A percentile compares a stretch with the other conserved stretches of the same genome.
These are phyloP conservation scores for Edolisoma coerulescens DNA, from an alignment of 2,113 vertebrate species.

Conservation along the genomic window DNA sequence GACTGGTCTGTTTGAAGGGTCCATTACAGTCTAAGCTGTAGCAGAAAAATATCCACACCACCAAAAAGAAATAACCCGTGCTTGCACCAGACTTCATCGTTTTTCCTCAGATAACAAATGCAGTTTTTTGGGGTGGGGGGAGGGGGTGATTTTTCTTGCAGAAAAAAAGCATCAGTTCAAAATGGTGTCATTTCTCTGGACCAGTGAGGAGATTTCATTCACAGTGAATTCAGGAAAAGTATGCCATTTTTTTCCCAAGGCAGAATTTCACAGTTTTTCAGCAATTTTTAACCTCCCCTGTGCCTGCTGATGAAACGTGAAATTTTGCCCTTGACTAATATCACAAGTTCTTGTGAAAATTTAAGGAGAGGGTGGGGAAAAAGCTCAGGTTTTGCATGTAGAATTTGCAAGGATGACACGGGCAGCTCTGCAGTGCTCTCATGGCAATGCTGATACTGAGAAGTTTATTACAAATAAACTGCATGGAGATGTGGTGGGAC, in stretches of 20 bases:
- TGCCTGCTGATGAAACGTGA: slow-evolving; percentile 47
- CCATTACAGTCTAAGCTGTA: neutral
- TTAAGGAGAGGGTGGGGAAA: neutral
- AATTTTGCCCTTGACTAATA: neutral
- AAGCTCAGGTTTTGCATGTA: slow-evolving; percentile 45
- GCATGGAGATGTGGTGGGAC: neutral
- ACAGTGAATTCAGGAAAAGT: neutral
- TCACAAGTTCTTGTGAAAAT: neutral
- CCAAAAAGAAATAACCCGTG: neutral
- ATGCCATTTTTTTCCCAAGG: neutral
- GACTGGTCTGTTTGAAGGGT: neutral
- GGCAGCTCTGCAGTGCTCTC: neutral
- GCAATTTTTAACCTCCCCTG: slow-evolving; percentile 13
- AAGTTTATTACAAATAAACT: neutral
- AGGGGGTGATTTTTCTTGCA: neutral
- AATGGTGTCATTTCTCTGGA: neutral
- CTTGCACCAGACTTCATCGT: neutral
- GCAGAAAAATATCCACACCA: neutral
- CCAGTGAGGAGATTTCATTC: neutral
- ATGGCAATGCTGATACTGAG: neutral
- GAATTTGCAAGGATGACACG: neutral
- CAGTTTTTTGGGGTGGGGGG: neutral
- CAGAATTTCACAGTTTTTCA: slow-evolving; percentile 49
- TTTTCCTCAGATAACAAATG: neutral
- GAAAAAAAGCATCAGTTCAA: neutral